Percentiles rank a stretch among this genome's conserved stretches.
These are phyloP conservation scores for Caenorhabditis japonica DNA, from an alignment of 2,888 invertebrate species.

Conservation along the genomic window DNA sequence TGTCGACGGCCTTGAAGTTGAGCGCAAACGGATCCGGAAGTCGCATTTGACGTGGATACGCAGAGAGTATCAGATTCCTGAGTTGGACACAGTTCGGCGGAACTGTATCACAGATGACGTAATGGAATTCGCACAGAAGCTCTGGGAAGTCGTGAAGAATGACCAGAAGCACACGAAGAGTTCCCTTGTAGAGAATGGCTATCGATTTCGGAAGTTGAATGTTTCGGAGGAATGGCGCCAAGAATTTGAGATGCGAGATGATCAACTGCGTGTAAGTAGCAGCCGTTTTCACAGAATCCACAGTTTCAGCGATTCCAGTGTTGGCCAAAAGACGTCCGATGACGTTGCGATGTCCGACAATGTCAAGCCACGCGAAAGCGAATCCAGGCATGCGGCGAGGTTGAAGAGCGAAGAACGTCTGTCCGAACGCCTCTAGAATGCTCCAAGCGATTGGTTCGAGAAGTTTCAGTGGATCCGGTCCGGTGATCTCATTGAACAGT, in stretches of 20 bases:
- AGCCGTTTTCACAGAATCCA: conserved; percentile 60
- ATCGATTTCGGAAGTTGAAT: conserved; percentile 95
- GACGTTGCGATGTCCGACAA: conserved; percentile 87
- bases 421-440: conserved; percentile 83
- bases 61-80: conserved; percentile 96
- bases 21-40: conserved; percentile 98
- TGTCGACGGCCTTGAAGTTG: conserved; percentile 84
- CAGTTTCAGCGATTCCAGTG: conserved; percentile 56
- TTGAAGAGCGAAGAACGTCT: conserved; percentile 88
- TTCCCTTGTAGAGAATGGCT: conserved; percentile 91
- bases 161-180: conserved; percentile 87
- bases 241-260: conserved; percentile 94
- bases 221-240: conserved; percentile 95
- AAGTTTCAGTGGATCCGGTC: conserved; percentile 80
- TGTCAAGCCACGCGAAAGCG: conserved; percentile 97
- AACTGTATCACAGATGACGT: conserved; percentile 98
- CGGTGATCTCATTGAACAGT: conserved; percentile 94
- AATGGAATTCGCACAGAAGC: conserved; percentile 98
- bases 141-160: conserved; percentile 98
- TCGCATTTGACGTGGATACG: conserved; percentile 97
- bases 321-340: conserved; percentile 64
- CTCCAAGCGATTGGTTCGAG: conserved; percentile 94
- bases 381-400: conserved; percentile 95
- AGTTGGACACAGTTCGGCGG: conserved; percentile 98
- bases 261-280: conserved; percentile 93